Base-by-base conservation (phyloP, 1,140 invertebrate genomes). In the Trypoxylus dichotomus region DNA sequence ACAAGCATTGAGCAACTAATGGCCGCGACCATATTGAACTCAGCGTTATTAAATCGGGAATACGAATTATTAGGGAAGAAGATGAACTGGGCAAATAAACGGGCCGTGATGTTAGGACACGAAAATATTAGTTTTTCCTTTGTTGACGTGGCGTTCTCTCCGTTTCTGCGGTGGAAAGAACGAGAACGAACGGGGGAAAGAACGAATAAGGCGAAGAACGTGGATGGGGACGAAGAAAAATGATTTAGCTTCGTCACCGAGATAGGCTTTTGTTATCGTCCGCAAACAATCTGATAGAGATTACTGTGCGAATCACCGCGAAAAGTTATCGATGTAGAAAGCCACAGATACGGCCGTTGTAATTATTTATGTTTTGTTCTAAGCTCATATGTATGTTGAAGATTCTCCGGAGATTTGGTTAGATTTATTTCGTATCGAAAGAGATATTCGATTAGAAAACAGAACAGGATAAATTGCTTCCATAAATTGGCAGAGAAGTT, bases 261-360 rank as follows among this genome's bases (percentile, higher is more conserved):
- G 60, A 68, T 68, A 68, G 60, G 60, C 60, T 29, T 68, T 68
- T 68, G 60, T 68, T 68, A 68, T 68, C 60, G 60, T 68, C 60
- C 60, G 60, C 60, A 68, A 68, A 27, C 60, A 68, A 68, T 68
- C 60, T 68, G 60, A 68, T 68, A 25, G 11, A 68, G 60, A 68
- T 68, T 68, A 68, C 21, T 68, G 47, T n/a, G 60, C 19, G 60
- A 24, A 68, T 24, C 60, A 24, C 60, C 60, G 21, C 21, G 60
- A 24, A 68, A 68, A 29, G 10, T 68, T 68, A 68, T 29, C 24
- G 24, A 29, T 24, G 60, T 29, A 68, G 60, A 68, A 68, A 68
- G 19, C 60, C 21, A 27, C 24, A 68, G 60, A 68, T 68, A 68
- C 27, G 24, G 7, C 60, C 8, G 27, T 11, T 68, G 24, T 68